Percentiles rank a stretch among this genome's conserved stretches.
Conservation (phyloP, 2,113 vertebrate species). For the Tylochromis polylepis region DNA sequence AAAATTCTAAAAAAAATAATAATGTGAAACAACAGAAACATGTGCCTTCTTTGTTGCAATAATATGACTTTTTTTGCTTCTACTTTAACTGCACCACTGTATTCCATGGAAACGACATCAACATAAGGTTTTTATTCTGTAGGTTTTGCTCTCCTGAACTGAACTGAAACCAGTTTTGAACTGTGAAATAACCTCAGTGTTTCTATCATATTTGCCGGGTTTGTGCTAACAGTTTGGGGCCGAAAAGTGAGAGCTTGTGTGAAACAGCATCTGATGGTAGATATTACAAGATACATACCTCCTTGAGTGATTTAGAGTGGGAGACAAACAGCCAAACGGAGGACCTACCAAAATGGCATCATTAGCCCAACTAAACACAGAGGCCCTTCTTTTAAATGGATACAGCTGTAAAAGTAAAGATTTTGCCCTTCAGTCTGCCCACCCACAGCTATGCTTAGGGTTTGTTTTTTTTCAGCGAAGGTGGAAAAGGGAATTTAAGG, state of each 20-base stretch:
- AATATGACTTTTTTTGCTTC: neutral
- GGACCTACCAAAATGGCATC: neutral
- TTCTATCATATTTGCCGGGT: neutral
- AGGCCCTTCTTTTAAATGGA: neutral
- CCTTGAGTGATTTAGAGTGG: neutral
- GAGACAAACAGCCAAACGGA: neutral
- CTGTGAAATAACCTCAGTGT: neutral
- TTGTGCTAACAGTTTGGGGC: neutral
- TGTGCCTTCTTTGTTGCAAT: neutral
- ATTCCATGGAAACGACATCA: neutral
- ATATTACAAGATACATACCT: neutral
- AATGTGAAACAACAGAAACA: neutral
- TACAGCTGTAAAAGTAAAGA: constrained; percentile 8
- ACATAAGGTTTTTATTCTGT: neutral
- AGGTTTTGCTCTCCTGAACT: neutral
- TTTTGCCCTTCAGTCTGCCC: constrained; percentile 1
- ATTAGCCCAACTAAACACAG: neutral
- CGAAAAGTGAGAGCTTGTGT: neutral
- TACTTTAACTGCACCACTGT: neutral
- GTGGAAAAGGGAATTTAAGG: neutral
- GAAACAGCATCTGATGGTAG: neutral
- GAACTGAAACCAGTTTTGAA: neutral
- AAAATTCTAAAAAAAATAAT: neutral
- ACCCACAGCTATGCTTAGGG: constrained; percentile 17
- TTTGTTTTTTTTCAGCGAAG: neutral